These are phyloP conservation scores for Conistra vaccinii DNA, from an alignment of 2,888 invertebrate genomes.

Conservation along the genomic window DNA sequence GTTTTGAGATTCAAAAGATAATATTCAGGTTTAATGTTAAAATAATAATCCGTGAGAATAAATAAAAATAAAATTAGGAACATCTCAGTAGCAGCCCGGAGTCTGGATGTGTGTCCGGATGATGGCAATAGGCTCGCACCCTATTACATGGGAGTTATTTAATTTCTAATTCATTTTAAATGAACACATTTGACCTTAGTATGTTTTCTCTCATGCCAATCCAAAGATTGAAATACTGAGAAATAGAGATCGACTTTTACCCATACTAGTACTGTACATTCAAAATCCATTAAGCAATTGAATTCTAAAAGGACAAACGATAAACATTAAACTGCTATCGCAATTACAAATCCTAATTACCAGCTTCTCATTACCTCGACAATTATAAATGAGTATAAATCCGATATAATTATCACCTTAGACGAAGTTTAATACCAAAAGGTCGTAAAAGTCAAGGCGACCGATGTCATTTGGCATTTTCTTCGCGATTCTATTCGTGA, in stretches of 20 bases:
- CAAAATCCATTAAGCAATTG: slow-evolving; percentile 4
- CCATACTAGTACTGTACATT: slow-evolving; percentile 1
- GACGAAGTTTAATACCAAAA: slow-evolving; percentile 38
- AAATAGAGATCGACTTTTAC: background rate
- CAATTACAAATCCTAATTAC: slow-evolving; percentile 25
- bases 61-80: background rate
- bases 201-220: background rate
- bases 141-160: background rate
- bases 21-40: background rate
- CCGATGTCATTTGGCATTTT: slow-evolving; percentile 49
- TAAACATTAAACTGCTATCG: slow-evolving; percentile 4
- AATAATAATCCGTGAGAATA: background rate
- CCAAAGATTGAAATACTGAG: background rate
- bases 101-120: background rate
- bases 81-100: background rate
- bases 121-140: background rate
- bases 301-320: slow-evolving; percentile 33
- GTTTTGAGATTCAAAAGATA: slow-evolving; percentile 14
- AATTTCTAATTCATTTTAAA: background rate
- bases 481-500: slow-evolving; percentile 43
- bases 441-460: slow-evolving; percentile 58
- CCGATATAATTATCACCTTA: slow-evolving; percentile 46
- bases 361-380: slow-evolving; percentile 35
- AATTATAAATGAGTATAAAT: slow-evolving; percentile 37
- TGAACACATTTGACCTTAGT: no score